Base-by-base conservation (phyloP, 2,888 invertebrate genomes). In the Cosmopolites sordidus region DNA sequence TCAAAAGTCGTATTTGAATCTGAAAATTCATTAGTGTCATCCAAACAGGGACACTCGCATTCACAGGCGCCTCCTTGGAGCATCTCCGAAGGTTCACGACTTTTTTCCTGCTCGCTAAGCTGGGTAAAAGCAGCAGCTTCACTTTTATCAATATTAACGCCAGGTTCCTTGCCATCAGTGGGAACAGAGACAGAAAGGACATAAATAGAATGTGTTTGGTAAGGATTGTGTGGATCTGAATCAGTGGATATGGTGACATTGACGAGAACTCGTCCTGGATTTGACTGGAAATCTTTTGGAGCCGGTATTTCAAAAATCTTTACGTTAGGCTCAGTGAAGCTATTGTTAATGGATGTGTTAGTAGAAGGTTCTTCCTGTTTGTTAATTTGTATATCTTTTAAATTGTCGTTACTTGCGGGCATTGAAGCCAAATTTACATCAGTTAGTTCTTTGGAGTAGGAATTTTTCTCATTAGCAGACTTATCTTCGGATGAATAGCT, bases 181-280 rank as follows among this genome's bases (percentile, higher is more conserved):
- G 91, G 91, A 50, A 92, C 84, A 57, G 86, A 86, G 54, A 91
- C 83, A 65, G 91, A 89, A 62, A 91, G 76, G 30, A 89, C 84
- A 75, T 90, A 91, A 58, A 90, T 78, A 43, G 84, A 83, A 66
- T 82, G 82, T 64, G 81, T 77, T 56, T 76, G 72, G 27, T 76
- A 63, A n/a, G 75, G 70, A 61, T 74, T 76, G 48, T 75, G 74
- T 40, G 73, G 71, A 58, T 76, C 78, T 54, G 79, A 79, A 65
- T 88, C 87, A 39, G 87, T 84, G 55, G 86, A 83, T 66, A 91
- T 89, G 6, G 90, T 89, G 61, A 92, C 79, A 75, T 92, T 92
- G 56, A 92, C 86, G 61, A 89, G 76, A 64, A 91, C 83, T 64
- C 86, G 76, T 3, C 22, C 22, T 76, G 68, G 73, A 47, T 43